Evolutionary conservation across 2,797 vertebrate species (phyloP), one percentile per base, ranked within the genome.

Genomic region (Meriones psammophilus): DNA sequence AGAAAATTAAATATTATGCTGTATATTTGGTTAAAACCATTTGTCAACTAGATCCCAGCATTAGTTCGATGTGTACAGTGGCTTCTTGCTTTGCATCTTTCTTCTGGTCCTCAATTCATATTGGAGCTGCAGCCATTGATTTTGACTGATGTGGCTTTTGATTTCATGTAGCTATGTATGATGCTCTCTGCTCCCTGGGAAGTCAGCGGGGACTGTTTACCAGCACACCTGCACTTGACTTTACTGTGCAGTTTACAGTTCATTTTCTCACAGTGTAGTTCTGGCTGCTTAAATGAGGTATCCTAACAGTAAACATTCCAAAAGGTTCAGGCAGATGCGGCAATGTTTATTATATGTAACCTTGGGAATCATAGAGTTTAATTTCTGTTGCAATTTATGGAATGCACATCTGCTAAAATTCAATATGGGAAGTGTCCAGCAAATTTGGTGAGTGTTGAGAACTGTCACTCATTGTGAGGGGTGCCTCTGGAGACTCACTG

Each of bases 141-240:
- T 60, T 56, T 93, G 84, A 73, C 30, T 71, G 73, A 76, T 10
- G 36, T 17, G 56, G 56, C 56, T 58, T 58, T 58, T 58, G 56
- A 58, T 58, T 58, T 58, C 18, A 88, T n/a, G 15, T 26, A 9
- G 33, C 54, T 89, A 62, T 24, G 33, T 42, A 28, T 54, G 76
- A 76, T 76, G 12, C 7, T 84, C 15, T 68, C 4, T 66, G 26
- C 58, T 88, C 10, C 54, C 80, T 66, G 36, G 50, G 54, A 89
- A 80, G 26, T 87, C 54, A 86, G 4, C 54, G 58, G 56, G 46
- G 62, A 85, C 1, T 46, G 17, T 86, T 88, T 62, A n/a, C 33
- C 33, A 36, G 84, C 92, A 86, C 71, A 84, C 36, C 58, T 69
- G 62, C n/a, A 8, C n/a, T 93, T 93, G 78, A 73, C 42, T 68